phyloP scores from a whole-genome alignment of 2,888 invertebrate species.

The Caenorhabditis doughertyi region DNA sequence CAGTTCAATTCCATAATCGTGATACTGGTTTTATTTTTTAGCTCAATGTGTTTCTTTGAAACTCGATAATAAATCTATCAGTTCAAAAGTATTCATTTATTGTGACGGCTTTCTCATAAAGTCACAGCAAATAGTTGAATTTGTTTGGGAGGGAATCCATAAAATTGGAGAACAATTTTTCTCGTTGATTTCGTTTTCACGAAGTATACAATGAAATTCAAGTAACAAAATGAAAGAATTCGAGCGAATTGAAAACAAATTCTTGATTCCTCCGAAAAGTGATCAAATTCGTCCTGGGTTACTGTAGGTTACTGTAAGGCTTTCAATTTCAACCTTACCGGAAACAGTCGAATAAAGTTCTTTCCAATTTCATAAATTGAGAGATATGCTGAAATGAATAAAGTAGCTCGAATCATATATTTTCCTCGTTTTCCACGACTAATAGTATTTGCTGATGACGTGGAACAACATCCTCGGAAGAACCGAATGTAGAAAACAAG shows the following conservation, averaged over 20 bases:
- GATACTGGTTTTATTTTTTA: conserved; percentile 17
- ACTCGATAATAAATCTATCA: not conserved
- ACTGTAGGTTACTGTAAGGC: not conserved
- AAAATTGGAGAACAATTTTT: not conserved
- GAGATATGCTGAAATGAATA: conserved; percentile 1
- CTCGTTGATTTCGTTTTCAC: not conserved
- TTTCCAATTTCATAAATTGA: conserved; percentile 4
- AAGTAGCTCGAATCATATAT: conserved; percentile 4
- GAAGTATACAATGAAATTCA: conserved; percentile 7
- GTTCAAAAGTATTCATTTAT: not conserved
- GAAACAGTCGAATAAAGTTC: not conserved
- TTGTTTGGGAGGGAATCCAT: not conserved
- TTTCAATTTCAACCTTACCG: not conserved
- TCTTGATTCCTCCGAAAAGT: not conserved
- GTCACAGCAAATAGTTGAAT: not conserved
- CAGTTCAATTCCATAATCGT: conserved; percentile 12
- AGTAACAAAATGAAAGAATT: not conserved
- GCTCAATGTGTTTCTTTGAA: not conserved
- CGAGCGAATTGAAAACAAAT: not conserved
- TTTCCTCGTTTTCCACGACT: conserved; percentile 10
- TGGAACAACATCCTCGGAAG: not conserved
- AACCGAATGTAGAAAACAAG: not conserved
- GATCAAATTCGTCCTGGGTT: not conserved
- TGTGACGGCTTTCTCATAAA: not conserved
- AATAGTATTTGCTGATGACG: not conserved